phyloP scores from a whole-genome alignment of 1,140 invertebrate species.

The Papilio helenus region DNA sequence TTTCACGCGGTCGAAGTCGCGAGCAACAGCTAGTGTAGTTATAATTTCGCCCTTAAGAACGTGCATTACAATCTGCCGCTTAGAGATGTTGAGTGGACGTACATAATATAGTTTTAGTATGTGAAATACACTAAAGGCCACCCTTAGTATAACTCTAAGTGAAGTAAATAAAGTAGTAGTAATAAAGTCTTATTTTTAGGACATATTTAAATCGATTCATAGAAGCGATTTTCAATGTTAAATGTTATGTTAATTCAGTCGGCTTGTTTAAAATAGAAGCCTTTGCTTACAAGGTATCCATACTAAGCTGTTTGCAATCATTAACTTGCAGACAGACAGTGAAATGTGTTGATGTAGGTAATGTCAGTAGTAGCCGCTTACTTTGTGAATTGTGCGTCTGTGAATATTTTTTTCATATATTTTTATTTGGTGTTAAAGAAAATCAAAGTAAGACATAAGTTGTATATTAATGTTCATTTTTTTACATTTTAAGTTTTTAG shows the following conservation, averaged over 20 bases:
- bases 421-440: background rate
- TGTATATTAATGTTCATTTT: background rate
- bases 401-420: background rate
- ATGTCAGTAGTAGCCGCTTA: background rate
- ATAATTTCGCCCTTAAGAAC: background rate
- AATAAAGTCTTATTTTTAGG: background rate
- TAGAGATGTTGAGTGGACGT: too few species aligned
- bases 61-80: background rate
- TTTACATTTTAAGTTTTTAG: too few species aligned
- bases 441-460: background rate
- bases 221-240: background rate
- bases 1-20: too few species aligned
- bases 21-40: too few species aligned
- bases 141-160: too few species aligned
- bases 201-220: conserved; percentile 8
- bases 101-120: too few species aligned
- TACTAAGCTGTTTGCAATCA: background rate
- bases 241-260: background rate
- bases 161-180: background rate
- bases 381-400: conserved; percentile 10
- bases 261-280: conserved; percentile 8
- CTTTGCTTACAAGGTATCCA: background rate
- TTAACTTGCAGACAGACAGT: conserved; percentile 3
- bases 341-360: conserved; percentile 31
- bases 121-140: too few species aligned